Evolutionary conservation across 2,113 vertebrate species (phyloP), one percentile per base, ranked within the genome.

Genomic region (Sylvia atricapilla): DNA sequence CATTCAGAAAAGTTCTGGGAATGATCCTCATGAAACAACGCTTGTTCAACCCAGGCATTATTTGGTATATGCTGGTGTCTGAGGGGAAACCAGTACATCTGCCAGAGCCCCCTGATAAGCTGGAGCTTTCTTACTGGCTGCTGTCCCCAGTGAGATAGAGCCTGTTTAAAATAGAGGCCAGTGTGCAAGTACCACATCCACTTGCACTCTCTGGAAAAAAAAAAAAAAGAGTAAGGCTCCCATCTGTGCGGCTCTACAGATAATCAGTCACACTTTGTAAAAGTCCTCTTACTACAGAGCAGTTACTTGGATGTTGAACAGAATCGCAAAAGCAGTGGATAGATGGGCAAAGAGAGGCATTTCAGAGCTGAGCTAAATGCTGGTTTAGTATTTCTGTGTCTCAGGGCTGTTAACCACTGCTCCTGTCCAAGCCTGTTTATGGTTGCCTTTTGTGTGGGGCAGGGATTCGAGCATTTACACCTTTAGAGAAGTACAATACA

Each of bases 171-270:
- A 75, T 13, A 76, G 47, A 79, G 74, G 53, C 53, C 49, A 59
- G 33, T 23, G 49, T 52, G 53, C 17, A 52, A 0, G 0, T 56
- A 16, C 8, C 46, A 67, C 50, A 8, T 56, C 49, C 50, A 55
- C 23, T 23, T 75, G 47, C 60, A 74, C 80, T 68, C 37, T 47
- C 22, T 46, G 31, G 11, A 6, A 9, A 33, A 15, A 58, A 59
- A 11, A 47, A 22, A 2, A 13, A 47, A 15, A 1, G 22, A 50
- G 11, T 24, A 79, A 66, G 49, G 24, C 22, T 82, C 17, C 31
- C 27, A 6, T 67, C 44, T 41, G 41, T 58, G 55, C 56, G 82
- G 19, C 30, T 79, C 35, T 70, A 22, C n/a, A 73, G 72, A 72
- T 64, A 35, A 87, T 73, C 44, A 44, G 31, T 41, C n/a, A 62